Evolutionary conservation across 2,113 vertebrate species (phyloP).

Genomic region (Hyaena hyaena): DNA sequence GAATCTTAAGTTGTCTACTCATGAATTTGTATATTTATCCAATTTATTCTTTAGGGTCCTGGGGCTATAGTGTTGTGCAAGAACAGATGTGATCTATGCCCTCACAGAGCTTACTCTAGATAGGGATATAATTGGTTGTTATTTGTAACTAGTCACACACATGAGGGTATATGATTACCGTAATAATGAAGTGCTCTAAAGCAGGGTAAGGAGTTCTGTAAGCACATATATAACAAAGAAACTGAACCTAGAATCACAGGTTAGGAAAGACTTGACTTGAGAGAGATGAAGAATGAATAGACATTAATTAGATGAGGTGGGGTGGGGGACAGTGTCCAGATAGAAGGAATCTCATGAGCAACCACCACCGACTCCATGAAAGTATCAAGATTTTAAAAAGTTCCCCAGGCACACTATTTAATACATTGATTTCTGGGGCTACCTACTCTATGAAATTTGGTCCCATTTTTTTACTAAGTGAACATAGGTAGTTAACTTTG

Average conservation of each 20-base stretch:
- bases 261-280: neutral
- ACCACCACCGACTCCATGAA: neutral
- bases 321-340: neutral
- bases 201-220: neutral
- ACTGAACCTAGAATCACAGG: neutral
- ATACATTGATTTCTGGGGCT: neutral
- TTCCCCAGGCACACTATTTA: neutral
- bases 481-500: neutral
- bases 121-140: neutral
- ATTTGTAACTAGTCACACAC: neutral
- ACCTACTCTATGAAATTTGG: neutral
- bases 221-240: neutral
- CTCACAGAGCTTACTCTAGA: neutral
- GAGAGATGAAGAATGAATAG: neutral
- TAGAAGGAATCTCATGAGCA: neutral
- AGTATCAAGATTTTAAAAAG: neutral
- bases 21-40: neutral
- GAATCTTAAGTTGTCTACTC: neutral
- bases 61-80: neutral
- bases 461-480: neutral
- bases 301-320: neutral
- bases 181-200: neutral
- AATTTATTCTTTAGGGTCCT: neutral
- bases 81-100: neutral
- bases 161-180: neutral